Conservation (phyloP, 1,140 invertebrate species). For the Sipha flava region DNA sequence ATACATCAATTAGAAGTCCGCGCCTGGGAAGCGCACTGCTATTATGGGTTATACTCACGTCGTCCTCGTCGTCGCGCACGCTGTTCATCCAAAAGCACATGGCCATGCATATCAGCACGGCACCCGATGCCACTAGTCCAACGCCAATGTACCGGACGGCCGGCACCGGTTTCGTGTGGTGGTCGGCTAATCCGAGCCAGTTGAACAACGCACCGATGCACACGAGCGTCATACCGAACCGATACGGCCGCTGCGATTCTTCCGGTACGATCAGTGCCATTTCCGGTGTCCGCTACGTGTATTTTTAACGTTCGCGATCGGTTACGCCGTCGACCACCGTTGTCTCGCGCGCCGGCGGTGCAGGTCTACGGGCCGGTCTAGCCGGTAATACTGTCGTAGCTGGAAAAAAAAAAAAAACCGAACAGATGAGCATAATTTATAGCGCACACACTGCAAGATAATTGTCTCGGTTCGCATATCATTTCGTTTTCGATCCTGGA, state of each 20-base stretch:
- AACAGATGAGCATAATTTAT: no score
- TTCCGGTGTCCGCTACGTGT: neutral
- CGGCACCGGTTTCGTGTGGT: constrained; percentile 54
- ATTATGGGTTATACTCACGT: no score
- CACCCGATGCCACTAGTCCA: constrained; percentile 62
- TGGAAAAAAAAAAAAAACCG: no score
- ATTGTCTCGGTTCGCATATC: no score
- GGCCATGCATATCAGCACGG: constrained; percentile 61
- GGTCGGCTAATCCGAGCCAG: constrained; percentile 64
- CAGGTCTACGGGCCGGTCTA: no score
- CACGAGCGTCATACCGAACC: constrained; percentile 63
- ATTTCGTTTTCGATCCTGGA: no score
- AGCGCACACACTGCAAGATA: no score
- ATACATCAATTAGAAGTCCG: no score
- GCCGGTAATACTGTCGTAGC: no score
- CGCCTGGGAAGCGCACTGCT: no score
- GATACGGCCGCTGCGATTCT: constrained; percentile 52
- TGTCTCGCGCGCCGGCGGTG: neutral
- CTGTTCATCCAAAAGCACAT: constrained; percentile 63
- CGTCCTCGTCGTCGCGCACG: constrained; percentile 26
- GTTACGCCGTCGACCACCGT: neutral
- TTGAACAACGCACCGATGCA: constrained; percentile 67
- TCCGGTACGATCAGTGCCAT: constrained; percentile 35
- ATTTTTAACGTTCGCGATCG: neutral
- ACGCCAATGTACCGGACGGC: constrained; percentile 61